phyloP scores from a whole-genome alignment of 2,888 invertebrate genomes.

The Mantis religiosa region DNA sequence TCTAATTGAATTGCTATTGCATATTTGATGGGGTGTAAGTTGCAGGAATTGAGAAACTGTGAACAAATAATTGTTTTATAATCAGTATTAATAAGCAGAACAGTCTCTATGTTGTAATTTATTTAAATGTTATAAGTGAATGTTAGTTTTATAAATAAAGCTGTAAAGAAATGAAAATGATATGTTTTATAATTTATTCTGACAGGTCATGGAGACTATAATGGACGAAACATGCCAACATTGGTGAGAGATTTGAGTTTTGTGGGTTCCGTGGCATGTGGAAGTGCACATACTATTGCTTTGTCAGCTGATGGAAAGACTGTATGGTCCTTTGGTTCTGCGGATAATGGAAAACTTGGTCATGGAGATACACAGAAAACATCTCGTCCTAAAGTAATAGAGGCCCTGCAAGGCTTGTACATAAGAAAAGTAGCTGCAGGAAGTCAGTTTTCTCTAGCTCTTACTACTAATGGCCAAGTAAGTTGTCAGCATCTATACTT shows the following conservation, averaged over 20 bases:
- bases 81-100: too few relatives aligned
- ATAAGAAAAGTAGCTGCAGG: slow-evolving; percentile 55
- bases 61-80: too few relatives aligned
- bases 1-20: too few relatives aligned
- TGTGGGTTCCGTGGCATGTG: slow-evolving; percentile 56
- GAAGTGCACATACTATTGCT: slow-evolving; percentile 53
- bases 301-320: slow-evolving; percentile 52
- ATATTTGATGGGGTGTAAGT: too few relatives aligned
- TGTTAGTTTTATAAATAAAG: background rate
- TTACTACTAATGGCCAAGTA: slow-evolving; percentile 50
- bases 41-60: too few relatives aligned
- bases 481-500: slow-evolving; percentile 22
- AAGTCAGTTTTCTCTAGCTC: slow-evolving; percentile 51
- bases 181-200: background rate
- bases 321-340: slow-evolving; percentile 56
- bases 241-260: slow-evolving; percentile 53
- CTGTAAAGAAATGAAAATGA: background rate
- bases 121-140: too few relatives aligned
- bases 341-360: slow-evolving; percentile 54
- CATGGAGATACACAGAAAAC: slow-evolving; percentile 49
- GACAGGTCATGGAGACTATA: slow-evolving; percentile 58
- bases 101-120: background rate
- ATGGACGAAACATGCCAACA: slow-evolving; percentile 54
- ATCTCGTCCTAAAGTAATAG: slow-evolving; percentile 56
- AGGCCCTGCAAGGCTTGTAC: slow-evolving; percentile 53